Base-by-base conservation (phyloP, 1,140 invertebrate species). In the Papilio aristodemus region DNA sequence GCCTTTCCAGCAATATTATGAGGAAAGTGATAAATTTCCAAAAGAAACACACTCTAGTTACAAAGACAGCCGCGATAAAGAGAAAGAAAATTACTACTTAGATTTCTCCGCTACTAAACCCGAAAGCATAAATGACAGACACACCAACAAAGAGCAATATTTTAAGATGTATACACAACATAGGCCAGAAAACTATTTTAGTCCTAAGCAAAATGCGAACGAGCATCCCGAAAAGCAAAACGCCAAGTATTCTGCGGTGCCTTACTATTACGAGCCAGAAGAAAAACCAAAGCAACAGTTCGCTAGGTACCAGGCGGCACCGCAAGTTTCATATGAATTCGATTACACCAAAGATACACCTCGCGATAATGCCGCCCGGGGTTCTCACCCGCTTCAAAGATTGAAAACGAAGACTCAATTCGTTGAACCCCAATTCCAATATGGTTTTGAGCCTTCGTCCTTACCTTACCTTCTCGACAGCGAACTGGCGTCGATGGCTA, bases 381-480 rank as follows among this genome's bases (percentile, higher is more conserved):
- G 79, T 0, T 80, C 86, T 2, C 78, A 78, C 0, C 84, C 86
- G 0, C 69, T 71, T 41, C 75, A 80, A 46, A 74, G 70, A 27
- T 83, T 83, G 37, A 85, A 81, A 66, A 81, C 70, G 3, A 86
- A 79, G 72, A 88, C 85, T 1, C 78, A 86, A 70, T 89, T 91
- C 66, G 83, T 90, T 32, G 86, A 90, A 71, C 90, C 91, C 0
- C 89, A 89, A 67, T 92, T 87, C 75, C 88, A 92, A 70, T 91
- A 92, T 69, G 91, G 91, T 10, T 92, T 92, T 67, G 88, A 91
- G 59, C 89, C 91, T 4, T 82, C 89, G 50, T 73, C 76, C 3
- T 68, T 87, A 46, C 85, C 82, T 11, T 77, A 72, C 57, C 67
- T 86, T 9, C 72, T 87, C 46, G 84, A 89, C 50, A 84, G 82